These are phyloP conservation scores for Oryzias melastigma DNA, from an alignment of 2,113 vertebrate species.

Conservation along the genomic window DNA sequence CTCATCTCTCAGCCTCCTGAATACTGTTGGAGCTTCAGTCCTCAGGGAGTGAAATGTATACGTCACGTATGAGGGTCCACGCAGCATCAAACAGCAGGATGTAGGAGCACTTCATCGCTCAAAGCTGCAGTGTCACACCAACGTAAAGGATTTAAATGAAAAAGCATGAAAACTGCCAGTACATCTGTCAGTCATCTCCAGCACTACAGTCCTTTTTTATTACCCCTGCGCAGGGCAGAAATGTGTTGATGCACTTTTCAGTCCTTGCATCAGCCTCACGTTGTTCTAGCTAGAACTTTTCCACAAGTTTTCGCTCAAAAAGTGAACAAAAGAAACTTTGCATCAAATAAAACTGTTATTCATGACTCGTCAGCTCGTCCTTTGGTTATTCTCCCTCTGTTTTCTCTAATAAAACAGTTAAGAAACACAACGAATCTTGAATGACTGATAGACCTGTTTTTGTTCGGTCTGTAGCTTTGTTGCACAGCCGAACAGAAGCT, in stretches of 20 bases:
- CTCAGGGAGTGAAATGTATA: slow-evolving; percentile 29
- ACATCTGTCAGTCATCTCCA: not conserved
- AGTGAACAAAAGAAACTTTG: too few relatives aligned
- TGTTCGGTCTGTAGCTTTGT: not conserved
- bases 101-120: slow-evolving; percentile 9
- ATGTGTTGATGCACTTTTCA: too few relatives aligned
- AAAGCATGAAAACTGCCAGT: not conserved
- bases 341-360: too few relatives aligned
- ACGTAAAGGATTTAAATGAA: not conserved
- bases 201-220: too few relatives aligned
- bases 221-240: too few relatives aligned
- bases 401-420: too few relatives aligned
- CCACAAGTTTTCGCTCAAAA: too few relatives aligned
- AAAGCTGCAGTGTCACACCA: slow-evolving; percentile 2
- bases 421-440: not conserved
- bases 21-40: slow-evolving; percentile 5
- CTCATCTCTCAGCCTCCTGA: slow-evolving; percentile 26
- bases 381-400: too few relatives aligned
- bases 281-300: too few relatives aligned
- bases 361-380: too few relatives aligned
- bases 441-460: not conserved
- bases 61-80: slow-evolving; percentile 20
- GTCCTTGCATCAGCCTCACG: too few relatives aligned
- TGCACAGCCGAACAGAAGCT: slow-evolving; percentile 2
- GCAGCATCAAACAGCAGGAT: slow-evolving; percentile 14